Percentiles rank a stretch among this genome's conserved stretches.
Conservation (phyloP, 2,888 invertebrate genomes). For the Eupsilia transversa region DNA sequence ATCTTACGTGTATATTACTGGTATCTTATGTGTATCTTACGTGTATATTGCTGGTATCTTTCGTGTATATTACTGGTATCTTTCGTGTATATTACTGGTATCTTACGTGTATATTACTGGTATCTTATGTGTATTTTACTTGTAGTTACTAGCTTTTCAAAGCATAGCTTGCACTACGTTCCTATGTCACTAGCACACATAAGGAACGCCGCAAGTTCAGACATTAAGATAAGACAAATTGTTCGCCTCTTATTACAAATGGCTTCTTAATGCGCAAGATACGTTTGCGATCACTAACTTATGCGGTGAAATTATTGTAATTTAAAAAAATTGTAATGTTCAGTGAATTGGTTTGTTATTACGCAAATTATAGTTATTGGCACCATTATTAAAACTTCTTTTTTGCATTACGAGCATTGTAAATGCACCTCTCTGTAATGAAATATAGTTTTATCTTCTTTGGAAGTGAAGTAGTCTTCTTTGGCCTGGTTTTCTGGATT, state of each 20-base stretch:
- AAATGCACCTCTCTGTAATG: background rate
- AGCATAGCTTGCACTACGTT: conserved; percentile 9
- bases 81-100: no score
- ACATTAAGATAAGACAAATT: conserved; percentile 86
- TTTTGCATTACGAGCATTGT: background rate
- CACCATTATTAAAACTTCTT: background rate
- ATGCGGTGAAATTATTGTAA: conserved; percentile 7
- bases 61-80: no score
- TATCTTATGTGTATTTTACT: no score
- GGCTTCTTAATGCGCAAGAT: conserved; percentile 84
- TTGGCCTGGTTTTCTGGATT: background rate
- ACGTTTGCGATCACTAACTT: conserved; percentile 63
- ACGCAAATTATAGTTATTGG: background rate
- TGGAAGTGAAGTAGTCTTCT: no score
- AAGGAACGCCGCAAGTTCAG: conserved; percentile 76
- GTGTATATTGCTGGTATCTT: no score
- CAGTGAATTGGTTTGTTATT: background rate
- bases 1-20: no score
- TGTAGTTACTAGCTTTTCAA: no score
- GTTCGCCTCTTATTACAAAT: conserved; percentile 82
- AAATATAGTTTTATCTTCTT: no score
- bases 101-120: no score
- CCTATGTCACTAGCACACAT: conserved; percentile 55
- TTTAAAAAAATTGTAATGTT: background rate
- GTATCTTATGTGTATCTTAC: no score